Conservation (phyloP, 2,888 invertebrate genomes). For the Disparrhopalites patrizii region DNA sequence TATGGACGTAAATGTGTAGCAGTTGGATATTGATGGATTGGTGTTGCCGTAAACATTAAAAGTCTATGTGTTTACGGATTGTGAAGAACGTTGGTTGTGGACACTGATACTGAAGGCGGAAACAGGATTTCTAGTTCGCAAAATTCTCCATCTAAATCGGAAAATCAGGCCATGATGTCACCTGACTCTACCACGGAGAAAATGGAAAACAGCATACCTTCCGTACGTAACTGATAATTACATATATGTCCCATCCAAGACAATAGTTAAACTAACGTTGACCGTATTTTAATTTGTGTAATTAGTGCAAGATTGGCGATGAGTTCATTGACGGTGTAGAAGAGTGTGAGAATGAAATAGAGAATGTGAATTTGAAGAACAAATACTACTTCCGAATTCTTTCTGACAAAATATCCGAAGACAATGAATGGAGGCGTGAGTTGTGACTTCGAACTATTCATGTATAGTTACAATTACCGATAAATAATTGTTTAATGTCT, state of each 20-base stretch:
- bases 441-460: too few species aligned
- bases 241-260: too few species aligned
- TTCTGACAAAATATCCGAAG: constrained; percentile 9
- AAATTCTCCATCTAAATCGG: not conserved
- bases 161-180: not conserved
- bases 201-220: too few species aligned
- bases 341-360: not conserved
- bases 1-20: too few species aligned
- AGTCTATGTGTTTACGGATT: too few species aligned
- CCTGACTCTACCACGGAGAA: not conserved
- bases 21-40: too few species aligned
- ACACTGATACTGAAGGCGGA: not conserved
- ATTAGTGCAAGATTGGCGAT: constrained; percentile 11
- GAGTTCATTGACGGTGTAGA: not conserved
- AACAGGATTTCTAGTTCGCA: not conserved
- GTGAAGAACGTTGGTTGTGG: not conserved
- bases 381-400: constrained; percentile 8
- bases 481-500: too few species aligned
- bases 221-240: too few species aligned
- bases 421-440: constrained; percentile 12
- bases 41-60: too few species aligned
- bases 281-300: too few species aligned
- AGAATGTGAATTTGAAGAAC: not conserved
- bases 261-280: too few species aligned
- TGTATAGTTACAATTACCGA: too few species aligned